Evolutionary conservation across 2,113 vertebrate species (phyloP).

Genomic region (Perca flavescens): DNA sequence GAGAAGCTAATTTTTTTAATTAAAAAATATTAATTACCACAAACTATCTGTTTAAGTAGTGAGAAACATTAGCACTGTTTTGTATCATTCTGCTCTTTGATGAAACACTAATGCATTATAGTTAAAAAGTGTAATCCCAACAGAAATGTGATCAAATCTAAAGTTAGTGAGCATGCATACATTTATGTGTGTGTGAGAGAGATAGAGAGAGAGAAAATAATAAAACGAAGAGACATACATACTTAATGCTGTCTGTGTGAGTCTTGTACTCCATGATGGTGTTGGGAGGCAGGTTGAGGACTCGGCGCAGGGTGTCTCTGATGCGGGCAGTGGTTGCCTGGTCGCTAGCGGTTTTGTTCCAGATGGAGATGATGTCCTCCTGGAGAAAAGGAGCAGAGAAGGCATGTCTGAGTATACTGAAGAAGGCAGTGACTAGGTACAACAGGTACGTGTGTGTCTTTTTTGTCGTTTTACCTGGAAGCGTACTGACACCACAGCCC

Average conservation of each 20-base stretch:
- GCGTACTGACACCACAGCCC: constrained; percentile 88
- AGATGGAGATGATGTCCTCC: constrained; percentile 90
- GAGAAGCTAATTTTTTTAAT: neutral
- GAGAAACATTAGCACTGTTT: neutral
- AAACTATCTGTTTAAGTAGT: neutral
- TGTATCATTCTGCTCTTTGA: neutral
- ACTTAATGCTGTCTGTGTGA: constrained; percentile 90
- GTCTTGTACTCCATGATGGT: constrained; percentile 91
- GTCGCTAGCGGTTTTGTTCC: constrained; percentile 89
- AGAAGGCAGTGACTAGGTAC: neutral
- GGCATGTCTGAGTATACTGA: constrained; percentile 47
- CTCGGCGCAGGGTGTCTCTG: constrained; percentile 87
- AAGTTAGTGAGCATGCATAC: constrained; percentile 32
- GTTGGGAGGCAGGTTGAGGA: constrained; percentile 88
- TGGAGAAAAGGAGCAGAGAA: constrained; percentile 53
- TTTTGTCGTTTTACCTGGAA: constrained; percentile 82
- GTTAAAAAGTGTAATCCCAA: neutral
- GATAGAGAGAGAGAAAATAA: constrained; percentile 50
- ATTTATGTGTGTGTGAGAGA: neutral
- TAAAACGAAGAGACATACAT: constrained; percentile 75
- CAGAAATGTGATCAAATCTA: neutral
- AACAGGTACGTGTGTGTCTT: neutral
- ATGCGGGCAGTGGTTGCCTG: constrained; percentile 87
- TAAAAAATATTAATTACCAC: neutral
- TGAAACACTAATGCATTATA: neutral